Base-by-base conservation (phyloP, 1,140 invertebrate genomes). In the Aphis craccivora region DNA sequence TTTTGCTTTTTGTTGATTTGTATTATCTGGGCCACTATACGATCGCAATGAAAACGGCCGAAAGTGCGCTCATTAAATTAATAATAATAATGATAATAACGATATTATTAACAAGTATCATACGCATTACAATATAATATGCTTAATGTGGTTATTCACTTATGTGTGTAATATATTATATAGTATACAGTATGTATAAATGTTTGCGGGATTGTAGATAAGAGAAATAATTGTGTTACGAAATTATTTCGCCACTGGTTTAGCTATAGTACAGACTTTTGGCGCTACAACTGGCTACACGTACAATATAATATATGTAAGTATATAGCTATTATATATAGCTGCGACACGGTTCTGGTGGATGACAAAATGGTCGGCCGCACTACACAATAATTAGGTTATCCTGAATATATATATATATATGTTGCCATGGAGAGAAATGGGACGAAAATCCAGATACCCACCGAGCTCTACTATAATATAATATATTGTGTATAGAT, bases 351-450 rank as follows among this genome's bases (percentile, higher is more conserved):
- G 22, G 45, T n/a, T 53, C 87, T 51, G 48, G 43, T 1, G 87
- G 30, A 89, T 35, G 87, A 89, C 87, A 89, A 89, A 53, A 89
- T 53, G 87, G 87, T 53, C 20, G 45, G n/a, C 20, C 25, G 86
- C 86, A 45, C 45, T 30, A 45, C n/a, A 35, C n/a, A 53, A 86
- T 43, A 45, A 89, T 53, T n/a, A 35, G 48, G 87, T 89, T 89
- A 89, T 30, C 5, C 51, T 35, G 35, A 37, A 51, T 88, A 53
- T 67, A 67, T 60, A 60, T 55, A 25, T 60, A 30, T 60, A 60
- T 60, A 60, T 48, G 48, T 89, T 89, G 20, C n/a, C n/a, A 37
- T 53, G 87, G 35, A 37, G 87, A 89, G 87, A 89, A 89, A 89
- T 53, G 22, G n/a, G n/a, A 89, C 51, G 87, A 89, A 89, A 51